Evolutionary conservation across 2,797 vertebrate species (phyloP), one percentile per base, ranked within the genome.

Genomic region (Lates japonicus): DNA sequence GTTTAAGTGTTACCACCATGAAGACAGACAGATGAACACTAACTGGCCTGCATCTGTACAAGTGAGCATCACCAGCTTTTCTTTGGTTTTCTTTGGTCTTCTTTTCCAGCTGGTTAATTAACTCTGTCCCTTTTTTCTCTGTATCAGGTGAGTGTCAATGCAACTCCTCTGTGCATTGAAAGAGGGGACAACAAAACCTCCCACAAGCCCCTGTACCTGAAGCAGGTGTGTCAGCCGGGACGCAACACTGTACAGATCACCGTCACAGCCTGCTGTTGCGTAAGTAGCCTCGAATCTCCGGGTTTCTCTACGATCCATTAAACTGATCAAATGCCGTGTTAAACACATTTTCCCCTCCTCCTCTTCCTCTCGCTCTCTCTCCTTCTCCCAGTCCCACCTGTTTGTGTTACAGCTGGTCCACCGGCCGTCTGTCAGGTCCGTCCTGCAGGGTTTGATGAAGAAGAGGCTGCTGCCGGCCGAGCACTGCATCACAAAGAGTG

Each of bases 231-330:
- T 86, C 98, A 99, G 88, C 97, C 98, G 0, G 98, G 98, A 64
- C 95, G 98, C 25, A 99, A 99, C 95, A 99, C 97, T 49, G 97
- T 99, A 66, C 98, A 99, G 96, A 99, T 99, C 94, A 99, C 98
- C 0, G 98, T 99, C 69, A 99, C 98, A 0, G 97, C 97, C 87
- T 99, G 98, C 94, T 99, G 98, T 89, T 99, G 98, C 0, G 98
- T 99, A 86, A 96, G 98, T 97, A 12, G 8, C 49, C 17, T 16
- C 0, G 22, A 7, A 11, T 25, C 48, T 49, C 20, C 0, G 7
- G 44, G 44, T 3, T 46, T 17, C 5, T 5, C 5, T 16, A 20
- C 4, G 8, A 19, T 1, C 6, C 16, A 48, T 17, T 5, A 13
- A 39, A 55, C 9, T 4, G 0, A 41, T 42, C 0, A 3, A 9